These are phyloP conservation scores for Achroia grisella DNA, from an alignment of 1,140 invertebrate genomes.

Conservation along the genomic window DNA sequence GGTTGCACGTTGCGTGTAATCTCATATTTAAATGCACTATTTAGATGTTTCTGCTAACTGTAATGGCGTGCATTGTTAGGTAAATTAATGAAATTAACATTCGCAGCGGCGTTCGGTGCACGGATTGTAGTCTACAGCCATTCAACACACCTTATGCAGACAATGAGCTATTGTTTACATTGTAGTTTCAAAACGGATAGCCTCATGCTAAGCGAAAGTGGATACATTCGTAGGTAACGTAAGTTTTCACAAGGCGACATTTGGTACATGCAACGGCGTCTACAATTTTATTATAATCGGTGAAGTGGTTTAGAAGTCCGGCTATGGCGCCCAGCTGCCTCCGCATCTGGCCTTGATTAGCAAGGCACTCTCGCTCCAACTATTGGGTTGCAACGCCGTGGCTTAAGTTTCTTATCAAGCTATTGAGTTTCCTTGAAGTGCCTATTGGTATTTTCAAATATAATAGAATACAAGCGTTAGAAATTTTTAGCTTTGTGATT, in stretches of 20 bases:
- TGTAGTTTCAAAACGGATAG: background rate
- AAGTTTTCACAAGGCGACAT: conserved; percentile 26
- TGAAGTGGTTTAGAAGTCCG: conserved; percentile 69
- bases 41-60: conserved; percentile 52
- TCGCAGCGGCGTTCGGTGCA: conserved; percentile 7
- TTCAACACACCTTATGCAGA: conserved; percentile 2
- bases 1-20: conserved; percentile 45
- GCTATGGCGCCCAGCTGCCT: conserved; percentile 27
- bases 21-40: conserved; percentile 58
- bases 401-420: conserved; percentile 39
- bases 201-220: background rate
- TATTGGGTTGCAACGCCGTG: conserved; percentile 45
- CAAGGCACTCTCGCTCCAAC: conserved; percentile 25
- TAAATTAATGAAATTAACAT: conserved; percentile 55
- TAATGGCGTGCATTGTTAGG: conserved; percentile 49
- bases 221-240: background rate
- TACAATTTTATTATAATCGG: conserved; percentile 49
- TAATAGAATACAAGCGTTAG: conserved; percentile 1
- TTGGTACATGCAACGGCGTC: conserved; percentile 43
- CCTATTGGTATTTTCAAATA: conserved; percentile 22
- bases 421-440: conserved; percentile 26
- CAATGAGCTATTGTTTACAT: conserved; percentile 21
- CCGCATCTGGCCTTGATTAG: conserved; percentile 55
- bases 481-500: background rate
- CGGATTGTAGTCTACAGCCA: background rate